Base-by-base conservation (phyloP, 1,140 invertebrate species). In the Heliconius nattereri region DNA sequence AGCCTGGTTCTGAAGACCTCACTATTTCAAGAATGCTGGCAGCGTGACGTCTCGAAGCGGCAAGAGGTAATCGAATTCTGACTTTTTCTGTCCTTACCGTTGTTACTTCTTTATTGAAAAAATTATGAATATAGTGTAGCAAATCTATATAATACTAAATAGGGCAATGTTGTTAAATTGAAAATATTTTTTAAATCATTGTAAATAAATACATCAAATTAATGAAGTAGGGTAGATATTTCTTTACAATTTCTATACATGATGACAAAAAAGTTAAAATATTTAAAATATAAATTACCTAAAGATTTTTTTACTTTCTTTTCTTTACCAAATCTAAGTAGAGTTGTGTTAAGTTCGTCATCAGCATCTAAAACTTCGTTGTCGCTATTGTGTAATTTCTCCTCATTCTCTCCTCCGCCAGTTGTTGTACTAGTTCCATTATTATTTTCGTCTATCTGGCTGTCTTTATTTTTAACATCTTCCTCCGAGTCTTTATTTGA, bases 1-100 rank as follows among this genome's bases (percentile, higher is more conserved):
- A 94, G 1, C 90, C 90, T 23, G 90, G 84, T n/a, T 87, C 76
- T 5, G 85, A 23, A 16, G 90, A 89, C 16, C 89, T 84, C 3
- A 79, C 75, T 1, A 94, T 75, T 7, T 84, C 79, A 13, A 94
- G 23, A 1, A 90, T 75, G 37, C 82, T 84, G 8, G 52, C 80
- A 3, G 88, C 87, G 74, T 92, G 91, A 5, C 92, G 85, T 72
- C 92, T 73, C 8, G 76, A 8, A 78, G 52, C 9, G 20, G 78
- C 57, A 23, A 54, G 13, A n/a, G 26, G 66, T 9, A 71, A 71
- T 26, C 20, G 57, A 49, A 76, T 76, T 40, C 37, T 76, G n/a
- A 72, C 20, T 20, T 78, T 78, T 8, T 72, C 52, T 49, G n/a
- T 71, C 7, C 9, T 49, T 54, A 45, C 26, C 35, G 40, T 71